Evolutionary conservation across 30 jellyfish, hydroid and myxozoan genomes (phyloP).

Genomic region (Sanderia malayensis): DNA sequence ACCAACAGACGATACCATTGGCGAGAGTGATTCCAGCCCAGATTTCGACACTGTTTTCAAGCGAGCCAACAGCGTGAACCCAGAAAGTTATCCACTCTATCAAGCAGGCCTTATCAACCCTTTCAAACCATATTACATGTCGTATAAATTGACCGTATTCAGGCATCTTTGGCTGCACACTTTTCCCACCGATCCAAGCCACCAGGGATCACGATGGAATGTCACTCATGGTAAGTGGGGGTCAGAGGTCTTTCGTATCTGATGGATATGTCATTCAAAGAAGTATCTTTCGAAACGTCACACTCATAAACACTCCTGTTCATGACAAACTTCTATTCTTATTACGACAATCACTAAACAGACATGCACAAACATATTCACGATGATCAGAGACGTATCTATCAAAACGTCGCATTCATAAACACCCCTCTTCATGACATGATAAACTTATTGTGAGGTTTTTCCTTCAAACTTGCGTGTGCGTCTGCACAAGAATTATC

Average conservation of each 20-base stretch:
- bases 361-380: too few species aligned
- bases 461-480: too few species aligned
- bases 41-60: conserved; percentile 30
- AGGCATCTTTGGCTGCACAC: conserved; percentile 85
- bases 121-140: conserved; percentile 63
- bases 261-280: neutral
- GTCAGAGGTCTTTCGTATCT: neutral
- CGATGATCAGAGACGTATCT: too few species aligned
- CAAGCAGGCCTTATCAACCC: conserved; percentile 58
- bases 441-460: too few species aligned
- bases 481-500: too few species aligned
- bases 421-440: too few species aligned
- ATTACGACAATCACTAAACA: too few species aligned
- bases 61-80: conserved; percentile 26
- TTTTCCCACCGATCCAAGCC: conserved; percentile 63
- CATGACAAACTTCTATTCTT: too few species aligned
- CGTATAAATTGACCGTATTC: conserved; percentile 73
- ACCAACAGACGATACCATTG: conserved; percentile 43
- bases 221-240: conserved; percentile 40
- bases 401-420: too few species aligned
- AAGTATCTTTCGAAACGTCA: too few species aligned
- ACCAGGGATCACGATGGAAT: conserved; percentile 38
- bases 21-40: conserved; percentile 60
- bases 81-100: conserved; percentile 29
- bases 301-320: too few species aligned